These are phyloP conservation scores for Heliconius himera DNA, from an alignment of 1,140 invertebrate species.

Conservation along the genomic window DNA sequence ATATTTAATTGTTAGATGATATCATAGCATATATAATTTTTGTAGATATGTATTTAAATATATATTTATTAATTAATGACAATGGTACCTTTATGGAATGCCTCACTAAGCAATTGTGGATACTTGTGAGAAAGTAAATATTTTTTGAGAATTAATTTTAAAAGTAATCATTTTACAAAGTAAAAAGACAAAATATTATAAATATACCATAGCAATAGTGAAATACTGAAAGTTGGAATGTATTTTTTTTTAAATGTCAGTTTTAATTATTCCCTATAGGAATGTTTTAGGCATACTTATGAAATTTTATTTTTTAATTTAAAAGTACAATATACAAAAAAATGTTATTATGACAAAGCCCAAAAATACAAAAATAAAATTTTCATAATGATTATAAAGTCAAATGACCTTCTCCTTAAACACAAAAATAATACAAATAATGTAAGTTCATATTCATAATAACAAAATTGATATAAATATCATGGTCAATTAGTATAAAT, in stretches of 20 bases:
- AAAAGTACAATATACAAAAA: neutral
- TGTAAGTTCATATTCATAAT: neutral
- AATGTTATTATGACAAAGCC: neutral
- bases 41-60: neutral
- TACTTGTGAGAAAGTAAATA: neutral
- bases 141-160: neutral
- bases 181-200: constrained; percentile 15
- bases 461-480: neutral
- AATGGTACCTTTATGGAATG: constrained; percentile 24
- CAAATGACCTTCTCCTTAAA: neutral
- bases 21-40: neutral
- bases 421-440: neutral
- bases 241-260: constrained; percentile 28
- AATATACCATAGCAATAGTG: constrained; percentile 33
- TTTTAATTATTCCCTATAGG: constrained; percentile 29
- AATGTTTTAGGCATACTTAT: constrained; percentile 31
- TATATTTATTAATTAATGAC: neutral
- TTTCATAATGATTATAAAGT: neutral
- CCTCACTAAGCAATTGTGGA: constrained; percentile 6
- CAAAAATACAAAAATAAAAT: neutral
- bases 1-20: neutral
- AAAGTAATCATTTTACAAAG: neutral
- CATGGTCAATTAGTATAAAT: neutral
- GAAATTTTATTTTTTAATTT: neutral
- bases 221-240: constrained; percentile 65